Base-by-base conservation (phyloP, 2,888 invertebrate species). In the Abrostola triplasia region DNA sequence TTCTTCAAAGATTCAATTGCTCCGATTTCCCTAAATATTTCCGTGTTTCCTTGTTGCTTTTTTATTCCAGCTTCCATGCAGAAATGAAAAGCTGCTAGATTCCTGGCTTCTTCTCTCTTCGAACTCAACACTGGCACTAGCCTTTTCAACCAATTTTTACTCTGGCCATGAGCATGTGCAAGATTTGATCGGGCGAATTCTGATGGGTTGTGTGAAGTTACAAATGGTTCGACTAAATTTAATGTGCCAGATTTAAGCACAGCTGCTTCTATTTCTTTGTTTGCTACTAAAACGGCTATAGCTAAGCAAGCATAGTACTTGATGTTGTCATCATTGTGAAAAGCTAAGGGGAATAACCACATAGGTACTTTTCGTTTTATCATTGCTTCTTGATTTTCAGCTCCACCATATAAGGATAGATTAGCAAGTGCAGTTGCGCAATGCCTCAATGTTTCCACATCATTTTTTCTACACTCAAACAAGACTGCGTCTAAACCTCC, bases 11-110 rank as follows among this genome's bases (percentile, higher is more conserved):
- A 98, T 82, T 98, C 98, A 71, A 99, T 97, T 0, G 99, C 99
- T 59, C 98, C 98, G 76, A 99, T 99, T 91, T 98, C 98, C 68
- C 97, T 95, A 88, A 99, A 99, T 84, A 99, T 97, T 89, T 97
- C 97, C 0, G 98, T 98, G 73, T 98, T 98, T 5, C 98, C 98
- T 89, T 98, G 98, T 81, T 97, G 97, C 82, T 98, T 98, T 90
- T 99, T 99, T 60, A 99, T 99, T 42, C 98, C 98, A 10, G 99
- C 99, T 92, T 99, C 99, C 99, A 99, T 99, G 86, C 99, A 99
- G 90, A 99, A 98, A 88, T 99, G 99, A 89, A 99, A 99, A 41
- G 99, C 99, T 5, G 99, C 99, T 80, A 99, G 93, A 88, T 98
- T 99, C 83, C 99, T 96, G 0, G 99, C 99, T 91, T 99, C 99